Conservation (phyloP, 1,140 invertebrate species). For the Campodea augens region DNA sequence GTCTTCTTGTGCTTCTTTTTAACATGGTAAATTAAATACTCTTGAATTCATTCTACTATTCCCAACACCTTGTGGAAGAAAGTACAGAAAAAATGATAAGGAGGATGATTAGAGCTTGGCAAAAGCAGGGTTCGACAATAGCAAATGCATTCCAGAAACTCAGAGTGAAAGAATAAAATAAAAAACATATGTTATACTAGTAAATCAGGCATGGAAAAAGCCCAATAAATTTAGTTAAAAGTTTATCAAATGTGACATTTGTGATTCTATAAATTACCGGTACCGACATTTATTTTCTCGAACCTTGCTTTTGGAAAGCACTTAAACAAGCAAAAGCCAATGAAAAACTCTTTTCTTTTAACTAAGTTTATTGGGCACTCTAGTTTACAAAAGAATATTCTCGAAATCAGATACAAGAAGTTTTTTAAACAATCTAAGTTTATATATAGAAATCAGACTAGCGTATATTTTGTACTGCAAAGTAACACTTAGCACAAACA, state of each 20-base stretch:
- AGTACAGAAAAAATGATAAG: slow-evolving; percentile 9
- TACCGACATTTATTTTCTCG: slow-evolving; percentile 10
- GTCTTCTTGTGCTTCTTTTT: too few species aligned
- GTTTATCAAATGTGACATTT: slow-evolving; percentile 9
- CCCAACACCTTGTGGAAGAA: slow-evolving; percentile 4
- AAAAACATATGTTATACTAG: too few species aligned
- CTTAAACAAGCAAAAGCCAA: slow-evolving; percentile 9
- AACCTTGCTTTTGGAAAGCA: slow-evolving; percentile 14
- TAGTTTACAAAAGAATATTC: slow-evolving; percentile 11
- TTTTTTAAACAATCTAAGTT: not conserved
- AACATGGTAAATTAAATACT: too few species aligned
- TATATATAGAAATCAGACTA: not conserved
- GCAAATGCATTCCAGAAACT: slow-evolving; percentile 11
- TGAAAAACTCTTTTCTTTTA: slow-evolving; percentile 20
- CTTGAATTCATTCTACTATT: too few species aligned
- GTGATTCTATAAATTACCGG: not conserved
- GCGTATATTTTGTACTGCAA: not conserved
- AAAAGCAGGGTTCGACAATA: slow-evolving; percentile 16
- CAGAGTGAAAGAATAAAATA: too few species aligned
- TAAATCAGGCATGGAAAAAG: too few species aligned
- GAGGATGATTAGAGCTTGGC: slow-evolving; percentile 7
- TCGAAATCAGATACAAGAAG: not conserved
- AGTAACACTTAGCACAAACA: not conserved
- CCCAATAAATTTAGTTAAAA: slow-evolving; percentile 24
- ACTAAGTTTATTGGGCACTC: slow-evolving; percentile 37